These are phyloP conservation scores for Cremastobaeus sp. DNA, from an alignment of 2,888 invertebrate genomes.

Conservation along the genomic window DNA sequence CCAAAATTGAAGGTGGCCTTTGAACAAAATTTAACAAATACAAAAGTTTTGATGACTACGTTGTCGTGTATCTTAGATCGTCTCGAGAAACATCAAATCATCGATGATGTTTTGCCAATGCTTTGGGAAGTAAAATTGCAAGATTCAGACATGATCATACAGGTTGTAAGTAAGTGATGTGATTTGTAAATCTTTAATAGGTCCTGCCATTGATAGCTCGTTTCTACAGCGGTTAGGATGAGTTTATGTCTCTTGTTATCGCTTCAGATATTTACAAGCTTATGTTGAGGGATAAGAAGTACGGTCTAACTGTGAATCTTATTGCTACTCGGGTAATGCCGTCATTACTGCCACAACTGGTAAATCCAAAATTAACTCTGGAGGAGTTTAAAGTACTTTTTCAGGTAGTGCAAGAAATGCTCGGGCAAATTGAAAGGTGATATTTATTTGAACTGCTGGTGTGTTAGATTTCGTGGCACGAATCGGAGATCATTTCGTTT, in stretches of 20 bases:
- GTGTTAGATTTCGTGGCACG: too few relatives aligned
- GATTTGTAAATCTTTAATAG: conserved; percentile 7
- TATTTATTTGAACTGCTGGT: too few relatives aligned
- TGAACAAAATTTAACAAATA: conserved; percentile 88
- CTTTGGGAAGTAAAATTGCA: conserved; percentile 90
- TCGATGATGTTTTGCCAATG: conserved; percentile 94
- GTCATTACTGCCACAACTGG: conserved; percentile 92
- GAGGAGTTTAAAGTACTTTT: conserved; percentile 89
- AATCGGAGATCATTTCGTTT: too few relatives aligned
- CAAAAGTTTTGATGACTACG: conserved; percentile 88
- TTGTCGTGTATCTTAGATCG: conserved; percentile 89
- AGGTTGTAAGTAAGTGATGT: conserved; percentile 93
- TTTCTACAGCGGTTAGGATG: not conserved
- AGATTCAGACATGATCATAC: conserved; percentile 92
- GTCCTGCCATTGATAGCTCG: not conserved
- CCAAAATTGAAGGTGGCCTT: conserved; percentile 90
- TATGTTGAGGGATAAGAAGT: conserved; percentile 93
- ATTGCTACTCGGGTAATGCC: conserved; percentile 97
- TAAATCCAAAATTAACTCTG: conserved; percentile 90
- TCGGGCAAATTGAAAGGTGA: conserved; percentile 88
- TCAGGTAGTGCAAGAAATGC: conserved; percentile 94
- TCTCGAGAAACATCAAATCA: conserved; percentile 91
- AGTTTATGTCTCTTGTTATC: not conserved
- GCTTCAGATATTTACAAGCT: conserved; percentile 94
- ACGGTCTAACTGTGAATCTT: conserved; percentile 91